Conservation (phyloP, 2,888 invertebrate species). For the Limenitis camilla region DNA sequence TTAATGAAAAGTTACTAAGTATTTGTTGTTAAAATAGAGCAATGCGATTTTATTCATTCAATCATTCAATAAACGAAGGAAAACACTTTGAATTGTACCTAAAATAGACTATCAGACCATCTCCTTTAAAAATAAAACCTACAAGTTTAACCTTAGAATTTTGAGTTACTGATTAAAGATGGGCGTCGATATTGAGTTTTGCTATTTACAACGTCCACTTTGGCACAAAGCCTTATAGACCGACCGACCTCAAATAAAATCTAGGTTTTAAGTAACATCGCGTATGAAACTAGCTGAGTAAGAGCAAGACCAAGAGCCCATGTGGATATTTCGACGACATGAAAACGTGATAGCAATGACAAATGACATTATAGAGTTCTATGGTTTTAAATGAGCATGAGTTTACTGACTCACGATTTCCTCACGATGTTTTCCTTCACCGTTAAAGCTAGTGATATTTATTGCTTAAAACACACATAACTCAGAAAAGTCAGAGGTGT, state of each 20-base stretch:
- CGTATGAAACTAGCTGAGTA: constrained; percentile 17
- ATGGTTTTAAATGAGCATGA: constrained; percentile 22
- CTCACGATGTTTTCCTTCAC: too few relatives aligned
- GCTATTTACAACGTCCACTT: constrained; percentile 20
- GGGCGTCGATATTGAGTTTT: constrained; percentile 16
- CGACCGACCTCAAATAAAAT: constrained; percentile 19
- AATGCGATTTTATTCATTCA: too few relatives aligned
- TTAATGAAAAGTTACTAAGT: too few relatives aligned
- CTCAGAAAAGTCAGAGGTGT: too few relatives aligned
- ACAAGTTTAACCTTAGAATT: background rate
- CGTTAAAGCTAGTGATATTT: too few relatives aligned
- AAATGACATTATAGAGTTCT: constrained; percentile 45
- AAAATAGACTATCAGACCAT: too few relatives aligned
- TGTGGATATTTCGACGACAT: constrained; percentile 12
- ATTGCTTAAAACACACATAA: too few relatives aligned
- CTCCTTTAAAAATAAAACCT: too few relatives aligned
- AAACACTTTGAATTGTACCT: too few relatives aligned
- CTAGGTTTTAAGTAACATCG: constrained; percentile 21
- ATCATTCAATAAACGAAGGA: too few relatives aligned
- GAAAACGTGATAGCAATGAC: constrained; percentile 48
- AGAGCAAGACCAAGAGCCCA: constrained; percentile 7
- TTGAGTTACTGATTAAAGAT: constrained; percentile 1
- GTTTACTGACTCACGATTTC: too few relatives aligned
- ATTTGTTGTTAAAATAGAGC: too few relatives aligned
- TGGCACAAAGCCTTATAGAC: constrained; percentile 23